Percentiles rank a stretch among this genome's conserved stretches.
These are phyloP conservation scores for Panthera tigris DNA, from an alignment of 2,113 vertebrate genomes.

Conservation along the genomic window DNA sequence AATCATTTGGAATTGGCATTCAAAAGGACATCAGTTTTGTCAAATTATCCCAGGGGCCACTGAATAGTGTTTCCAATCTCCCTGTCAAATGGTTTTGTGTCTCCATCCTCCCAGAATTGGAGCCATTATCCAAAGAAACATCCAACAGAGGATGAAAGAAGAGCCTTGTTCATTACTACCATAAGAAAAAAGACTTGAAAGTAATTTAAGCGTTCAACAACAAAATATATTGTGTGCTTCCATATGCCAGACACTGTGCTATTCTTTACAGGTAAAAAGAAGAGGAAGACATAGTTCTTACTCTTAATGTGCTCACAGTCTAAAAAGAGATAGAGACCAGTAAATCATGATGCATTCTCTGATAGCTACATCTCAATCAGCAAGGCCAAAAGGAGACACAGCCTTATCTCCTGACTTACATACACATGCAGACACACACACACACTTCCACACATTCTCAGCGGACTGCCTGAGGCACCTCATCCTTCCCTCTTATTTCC, in stretches of 20 bases:
- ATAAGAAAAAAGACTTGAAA: not conserved
- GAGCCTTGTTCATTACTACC: not conserved
- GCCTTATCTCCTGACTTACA: not conserved
- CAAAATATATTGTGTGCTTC: not conserved
- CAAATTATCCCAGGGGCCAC: not conserved
- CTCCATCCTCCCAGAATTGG: not conserved
- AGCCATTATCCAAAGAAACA: slow-evolving; percentile 1
- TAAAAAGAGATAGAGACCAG: not conserved
- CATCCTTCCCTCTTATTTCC: not conserved
- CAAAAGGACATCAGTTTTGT: not conserved
- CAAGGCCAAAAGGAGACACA: not conserved
- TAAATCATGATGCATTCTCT: not conserved
- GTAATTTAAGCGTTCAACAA: not conserved
- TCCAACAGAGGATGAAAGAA: not conserved
- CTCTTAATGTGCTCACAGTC: not conserved
- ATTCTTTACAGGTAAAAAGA: not conserved
- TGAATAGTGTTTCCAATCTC: not conserved
- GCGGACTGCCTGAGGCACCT: not conserved
- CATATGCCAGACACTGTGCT: not conserved
- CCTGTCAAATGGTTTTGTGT: not conserved
- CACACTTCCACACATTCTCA: not conserved
- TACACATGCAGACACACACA: not conserved
- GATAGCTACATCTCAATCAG: not conserved
- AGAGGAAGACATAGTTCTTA: not conserved
- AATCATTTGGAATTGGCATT: not conserved